Base-by-base conservation (phyloP, 2,113 vertebrate species). In the Chascanopsetta lugubris region DNA sequence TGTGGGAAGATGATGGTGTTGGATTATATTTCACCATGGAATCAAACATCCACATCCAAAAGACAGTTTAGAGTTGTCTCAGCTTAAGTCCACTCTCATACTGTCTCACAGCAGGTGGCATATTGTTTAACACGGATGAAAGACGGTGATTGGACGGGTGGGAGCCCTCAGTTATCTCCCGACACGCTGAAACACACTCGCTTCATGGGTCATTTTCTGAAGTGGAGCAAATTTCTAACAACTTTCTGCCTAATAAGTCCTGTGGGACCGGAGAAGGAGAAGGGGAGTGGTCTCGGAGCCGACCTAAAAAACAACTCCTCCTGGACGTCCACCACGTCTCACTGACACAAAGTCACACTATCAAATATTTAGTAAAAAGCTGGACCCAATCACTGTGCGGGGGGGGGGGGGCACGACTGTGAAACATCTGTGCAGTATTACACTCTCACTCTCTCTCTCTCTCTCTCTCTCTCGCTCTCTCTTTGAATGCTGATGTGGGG, bases 301-400 rank as follows among this genome's bases (percentile, higher is more conserved):
- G 89, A 89, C 87, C 89, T 92, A 85, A 89, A 92, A 42, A 88
- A 88, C 75, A 88, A 71, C 68, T 83, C 79, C 70, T 75, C 3
- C 7, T 13, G 70, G 81, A 87, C 34, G 8, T 62, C 65, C 70
- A 77, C 42, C 36, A 46, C 74, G 82, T 76, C 72, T 84, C 67
- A 65, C 70, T 83, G 66, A 81, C 64, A 27, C 62, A 57, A 38
- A 61, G 59, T 74, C 79, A 21, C 22, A 46, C 63, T 58, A 91
- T 90, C 79, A 89, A 89, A 86, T 88, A 90, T 89, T 90, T 87
- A 90, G 81, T 58, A 50, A 78, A 79, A 82, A 77, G 61, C 72
- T 79, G 75, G 56, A 83, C 74, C 50, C 66, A 40, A 78, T 85
- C 70, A 67, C 62, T 64, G 71, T 42, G 54, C 46, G 63, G 42